Evolutionary conservation across 2,888 invertebrate genomes (phyloP).

Genomic region (Pherbina coryleti): DNA sequence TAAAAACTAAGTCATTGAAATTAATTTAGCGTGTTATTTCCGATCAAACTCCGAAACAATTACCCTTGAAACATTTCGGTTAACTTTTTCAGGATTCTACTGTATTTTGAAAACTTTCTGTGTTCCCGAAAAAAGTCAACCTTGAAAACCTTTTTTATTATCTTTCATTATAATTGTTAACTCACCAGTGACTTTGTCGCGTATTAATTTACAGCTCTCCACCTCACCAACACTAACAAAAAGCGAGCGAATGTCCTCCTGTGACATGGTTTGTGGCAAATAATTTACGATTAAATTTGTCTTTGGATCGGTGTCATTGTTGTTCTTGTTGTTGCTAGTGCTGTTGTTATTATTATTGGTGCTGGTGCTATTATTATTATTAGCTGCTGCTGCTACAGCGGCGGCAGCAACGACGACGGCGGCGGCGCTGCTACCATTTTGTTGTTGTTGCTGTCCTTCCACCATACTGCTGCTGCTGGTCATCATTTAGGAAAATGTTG

Average conservation of each 20-base stretch:
- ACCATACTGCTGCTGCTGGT: conserved; percentile 62
- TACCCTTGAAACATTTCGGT: no score
- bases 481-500: conserved; percentile 50
- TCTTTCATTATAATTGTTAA: not conserved
- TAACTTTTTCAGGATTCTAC: no score
- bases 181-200: conserved; percentile 94
- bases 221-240: conserved; percentile 97
- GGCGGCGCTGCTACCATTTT: conserved; percentile 48
- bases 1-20: no score
- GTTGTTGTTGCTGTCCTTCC: conserved; percentile 75
- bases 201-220: conserved; percentile 96
- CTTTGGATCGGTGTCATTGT: conserved; percentile 80
- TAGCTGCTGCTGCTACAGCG: conserved; percentile 42
- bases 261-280: conserved; percentile 93
- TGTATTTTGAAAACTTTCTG: no score
- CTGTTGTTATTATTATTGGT: conserved; percentile 73
- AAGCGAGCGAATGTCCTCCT: conserved; percentile 93
- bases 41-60: no score
- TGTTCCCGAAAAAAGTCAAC: no score
- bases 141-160: no score
- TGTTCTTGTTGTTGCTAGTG: conserved; percentile 57
- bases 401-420: conserved; percentile 43
- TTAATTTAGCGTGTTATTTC: no score
- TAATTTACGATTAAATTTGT: conserved; percentile 96
- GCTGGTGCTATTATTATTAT: conserved; percentile 59